Conservation (phyloP, 2,888 invertebrate species). For the Drosophila nigricruria region DNA sequence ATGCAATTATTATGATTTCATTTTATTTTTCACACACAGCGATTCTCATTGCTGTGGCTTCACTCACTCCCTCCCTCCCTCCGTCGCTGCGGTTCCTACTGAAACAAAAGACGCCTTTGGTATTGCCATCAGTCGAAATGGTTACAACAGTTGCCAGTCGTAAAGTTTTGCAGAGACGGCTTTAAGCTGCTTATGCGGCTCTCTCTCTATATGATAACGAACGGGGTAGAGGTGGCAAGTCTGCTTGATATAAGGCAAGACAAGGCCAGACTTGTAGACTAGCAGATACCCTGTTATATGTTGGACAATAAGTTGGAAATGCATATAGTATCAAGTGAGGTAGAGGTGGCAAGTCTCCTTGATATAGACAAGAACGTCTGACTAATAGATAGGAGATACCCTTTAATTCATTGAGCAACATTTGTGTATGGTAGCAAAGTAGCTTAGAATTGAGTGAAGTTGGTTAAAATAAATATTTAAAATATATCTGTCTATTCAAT, state of each 20-base stretch:
- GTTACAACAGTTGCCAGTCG: conserved; percentile 65
- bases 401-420: too few relatives aligned
- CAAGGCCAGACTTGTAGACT: not conserved
- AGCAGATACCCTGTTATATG: not conserved
- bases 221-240: conserved; percentile 1
- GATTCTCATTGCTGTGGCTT: conserved; percentile 48
- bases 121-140: conserved; percentile 36
- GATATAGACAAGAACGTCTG: too few relatives aligned
- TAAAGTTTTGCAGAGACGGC: conserved; percentile 66
- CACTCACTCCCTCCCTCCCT: not conserved
- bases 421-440: too few relatives aligned
- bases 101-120: conserved; percentile 58
- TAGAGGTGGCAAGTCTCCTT: not conserved
- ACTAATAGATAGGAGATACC: too few relatives aligned
- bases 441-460: too few relatives aligned
- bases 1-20: conserved; percentile 57
- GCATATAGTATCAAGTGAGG: not conserved
- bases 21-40: conserved; percentile 36
- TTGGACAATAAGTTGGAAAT: not conserved
- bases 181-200: conserved; percentile 71
- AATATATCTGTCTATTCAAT: too few relatives aligned
- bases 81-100: conserved; percentile 12
- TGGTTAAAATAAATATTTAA: too few relatives aligned
- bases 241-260: not conserved
- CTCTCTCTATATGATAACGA: conserved; percentile 12